Evolutionary conservation across 2,797 vertebrate genomes (phyloP).

Genomic region (Dromococcyx pavoninus): DNA sequence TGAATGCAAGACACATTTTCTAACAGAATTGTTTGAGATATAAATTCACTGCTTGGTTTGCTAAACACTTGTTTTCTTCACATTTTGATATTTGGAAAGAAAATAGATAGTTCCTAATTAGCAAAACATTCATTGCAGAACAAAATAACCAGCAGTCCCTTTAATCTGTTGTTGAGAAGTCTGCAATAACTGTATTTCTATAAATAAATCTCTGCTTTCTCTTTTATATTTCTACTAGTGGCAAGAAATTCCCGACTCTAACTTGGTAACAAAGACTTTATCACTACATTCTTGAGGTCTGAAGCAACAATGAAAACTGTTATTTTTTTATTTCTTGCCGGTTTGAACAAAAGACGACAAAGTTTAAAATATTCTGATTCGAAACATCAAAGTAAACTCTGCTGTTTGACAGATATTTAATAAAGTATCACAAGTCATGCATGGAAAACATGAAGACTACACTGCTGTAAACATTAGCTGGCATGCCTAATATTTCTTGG

Average conservation of each 20-base stretch:
- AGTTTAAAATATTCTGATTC: not conserved
- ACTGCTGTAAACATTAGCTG: slow-evolving; percentile 60
- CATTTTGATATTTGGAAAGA: slow-evolving; percentile 37
- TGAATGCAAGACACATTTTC: slow-evolving; percentile 4
- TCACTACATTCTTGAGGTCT: not conserved
- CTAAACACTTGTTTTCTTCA: slow-evolving; percentile 51
- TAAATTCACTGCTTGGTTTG: slow-evolving; percentile 9
- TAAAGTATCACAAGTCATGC: slow-evolving; percentile 27
- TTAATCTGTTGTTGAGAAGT: slow-evolving; percentile 66
- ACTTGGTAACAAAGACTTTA: not conserved
- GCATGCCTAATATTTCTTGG: slow-evolving; percentile 57
- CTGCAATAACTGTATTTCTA: slow-evolving; percentile 64
- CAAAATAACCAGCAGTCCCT: slow-evolving; percentile 65
- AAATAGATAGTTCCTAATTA: slow-evolving; percentile 60
- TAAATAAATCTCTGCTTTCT: slow-evolving; percentile 53
- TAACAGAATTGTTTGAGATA: slow-evolving; percentile 19
- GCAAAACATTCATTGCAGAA: slow-evolving; percentile 48
- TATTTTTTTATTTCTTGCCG: slow-evolving; percentile 40
- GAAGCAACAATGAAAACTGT: slow-evolving; percentile 33
- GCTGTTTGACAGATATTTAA: slow-evolving; percentile 51
- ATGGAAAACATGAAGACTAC: slow-evolving; percentile 44
- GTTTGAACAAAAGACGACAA: slow-evolving; percentile 26
- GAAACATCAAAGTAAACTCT: slow-evolving; percentile 53
- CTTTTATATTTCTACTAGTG: not conserved
- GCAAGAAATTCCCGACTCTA: not conserved